These are phyloP conservation scores for Gyrodactylus salaris DNA, from an alignment of 1,140 invertebrate genomes.

Conservation along the genomic window DNA sequence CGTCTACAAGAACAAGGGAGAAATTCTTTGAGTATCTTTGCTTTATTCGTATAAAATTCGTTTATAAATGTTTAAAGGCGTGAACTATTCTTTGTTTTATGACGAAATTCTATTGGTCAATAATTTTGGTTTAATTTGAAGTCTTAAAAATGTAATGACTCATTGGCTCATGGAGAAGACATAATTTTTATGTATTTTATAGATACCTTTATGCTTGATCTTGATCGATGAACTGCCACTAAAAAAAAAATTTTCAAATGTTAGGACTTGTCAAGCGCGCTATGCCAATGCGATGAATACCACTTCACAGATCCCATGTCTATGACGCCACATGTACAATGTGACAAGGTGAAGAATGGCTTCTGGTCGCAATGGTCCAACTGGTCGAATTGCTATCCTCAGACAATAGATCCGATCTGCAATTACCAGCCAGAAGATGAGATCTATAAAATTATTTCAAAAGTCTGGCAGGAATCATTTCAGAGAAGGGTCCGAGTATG, in stretches of 20 bases:
- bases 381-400: not conserved
- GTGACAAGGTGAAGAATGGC: not conserved
- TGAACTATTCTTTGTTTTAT: too few relatives aligned
- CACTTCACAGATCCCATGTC: not conserved
- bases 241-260: not conserved
- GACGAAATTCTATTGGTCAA: too few relatives aligned
- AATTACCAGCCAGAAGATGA: not conserved
- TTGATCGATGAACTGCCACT: not conserved
- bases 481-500: not conserved
- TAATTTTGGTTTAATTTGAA: too few relatives aligned
- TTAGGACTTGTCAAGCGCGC: not conserved
- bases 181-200: too few relatives aligned
- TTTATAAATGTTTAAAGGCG: too few relatives aligned
- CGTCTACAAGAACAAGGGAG: too few relatives aligned
- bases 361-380: not conserved
- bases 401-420: not conserved
- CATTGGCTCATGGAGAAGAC: too few relatives aligned
- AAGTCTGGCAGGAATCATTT: not conserved
- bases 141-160: too few relatives aligned
- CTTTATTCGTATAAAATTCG: too few relatives aligned
- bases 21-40: too few relatives aligned
- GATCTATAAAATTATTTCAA: not conserved
- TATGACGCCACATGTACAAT: not conserved
- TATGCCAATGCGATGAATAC: not conserved
- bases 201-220: too few relatives aligned